A percentile compares a stretch with the other conserved stretches of the same genome.
Conservation (phyloP, 2,888 invertebrate genomes). For the Gymnoscelis rufifasciata region DNA sequence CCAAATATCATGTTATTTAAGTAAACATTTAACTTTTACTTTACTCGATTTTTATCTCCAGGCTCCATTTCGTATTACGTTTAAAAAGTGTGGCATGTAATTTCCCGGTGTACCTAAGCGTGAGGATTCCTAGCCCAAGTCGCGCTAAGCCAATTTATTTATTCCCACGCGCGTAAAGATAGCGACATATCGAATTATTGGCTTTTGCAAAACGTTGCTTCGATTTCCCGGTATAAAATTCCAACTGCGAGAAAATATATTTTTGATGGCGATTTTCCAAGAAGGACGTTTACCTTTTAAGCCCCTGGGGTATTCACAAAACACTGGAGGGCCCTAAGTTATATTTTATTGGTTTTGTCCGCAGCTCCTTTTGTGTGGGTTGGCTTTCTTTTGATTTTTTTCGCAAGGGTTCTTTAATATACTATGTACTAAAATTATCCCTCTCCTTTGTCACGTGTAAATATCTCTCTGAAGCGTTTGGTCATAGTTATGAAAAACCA, state of each 20-base stretch:
- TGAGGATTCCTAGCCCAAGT: neutral
- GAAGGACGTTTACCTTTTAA: conserved; percentile 3
- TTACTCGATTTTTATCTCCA: too few species aligned
- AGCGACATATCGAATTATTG: neutral
- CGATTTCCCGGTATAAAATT: neutral
- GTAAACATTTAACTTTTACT: too few species aligned
- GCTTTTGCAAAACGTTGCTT: neutral
- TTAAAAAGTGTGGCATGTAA: too few species aligned
- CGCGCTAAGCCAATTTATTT: neutral
- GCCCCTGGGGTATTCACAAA: neutral
- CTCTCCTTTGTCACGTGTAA: too few species aligned
- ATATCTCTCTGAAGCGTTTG: too few species aligned
- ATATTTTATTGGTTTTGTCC: neutral
- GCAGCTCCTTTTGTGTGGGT: neutral
- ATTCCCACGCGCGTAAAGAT: neutral
- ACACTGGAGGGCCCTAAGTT: neutral
- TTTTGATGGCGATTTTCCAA: neutral
- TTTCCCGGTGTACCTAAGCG: too few species aligned
- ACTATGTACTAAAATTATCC: too few species aligned
- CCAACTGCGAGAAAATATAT: neutral
- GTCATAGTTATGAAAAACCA: too few species aligned
- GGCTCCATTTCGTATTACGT: too few species aligned
- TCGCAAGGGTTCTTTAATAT: too few species aligned
- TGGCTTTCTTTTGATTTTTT: too few species aligned
- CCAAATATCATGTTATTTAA: too few species aligned